Conservation (phyloP, 2,797 vertebrate species). For the Etheostoma perlongum region DNA sequence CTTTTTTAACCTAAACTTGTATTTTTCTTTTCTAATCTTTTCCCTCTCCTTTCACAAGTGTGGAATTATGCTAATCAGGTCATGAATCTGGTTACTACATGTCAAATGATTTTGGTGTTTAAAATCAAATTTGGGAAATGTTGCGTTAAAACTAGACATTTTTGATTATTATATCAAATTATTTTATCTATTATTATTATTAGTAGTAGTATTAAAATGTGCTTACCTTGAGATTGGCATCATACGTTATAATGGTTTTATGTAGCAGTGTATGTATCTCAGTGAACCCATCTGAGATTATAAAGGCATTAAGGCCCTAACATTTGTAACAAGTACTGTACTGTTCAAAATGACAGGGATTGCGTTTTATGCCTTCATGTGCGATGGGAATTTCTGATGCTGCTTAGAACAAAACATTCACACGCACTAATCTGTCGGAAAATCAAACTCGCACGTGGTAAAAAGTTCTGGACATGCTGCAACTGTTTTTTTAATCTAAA, state of each 20-base stretch:
- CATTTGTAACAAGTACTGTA: too few species aligned
- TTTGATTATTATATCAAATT: accelerated
- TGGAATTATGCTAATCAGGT: not conserved
- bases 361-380: slow-evolving; percentile 14
- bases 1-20: not conserved
- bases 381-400: slow-evolving; percentile 2
- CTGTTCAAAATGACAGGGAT: slow-evolving; percentile 26
- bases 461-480: not conserved
- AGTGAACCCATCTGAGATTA: not conserved
- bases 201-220: not conserved
- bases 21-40: not conserved
- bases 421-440: not conserved
- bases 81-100: not conserved
- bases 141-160: not conserved
- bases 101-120: not conserved
- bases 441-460: not conserved
- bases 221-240: not conserved
- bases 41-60: not conserved
- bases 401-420: not conserved
- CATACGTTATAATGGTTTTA: not conserved
- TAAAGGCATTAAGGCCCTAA: too few species aligned
- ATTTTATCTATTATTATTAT: too few species aligned
- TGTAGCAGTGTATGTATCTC: not conserved
- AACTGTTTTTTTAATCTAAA: not conserved
- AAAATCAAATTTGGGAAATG: not conserved